Conservation (phyloP, 2,888 invertebrate species). For the Aquatica leii region DNA sequence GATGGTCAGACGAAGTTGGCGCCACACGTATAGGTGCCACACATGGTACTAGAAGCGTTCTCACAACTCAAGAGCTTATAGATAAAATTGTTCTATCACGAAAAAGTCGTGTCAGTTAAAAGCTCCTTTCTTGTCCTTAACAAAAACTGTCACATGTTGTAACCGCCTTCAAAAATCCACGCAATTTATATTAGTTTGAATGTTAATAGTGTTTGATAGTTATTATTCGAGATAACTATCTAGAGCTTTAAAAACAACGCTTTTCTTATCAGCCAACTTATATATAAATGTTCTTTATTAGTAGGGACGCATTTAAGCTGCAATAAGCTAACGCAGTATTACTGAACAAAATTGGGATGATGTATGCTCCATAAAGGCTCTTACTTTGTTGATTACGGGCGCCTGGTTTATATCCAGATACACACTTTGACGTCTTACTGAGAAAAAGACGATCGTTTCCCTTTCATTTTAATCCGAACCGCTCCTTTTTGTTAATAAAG, state of each 20-base stretch:
- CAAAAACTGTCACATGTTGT: slow-evolving; percentile 5
- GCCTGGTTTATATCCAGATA: slow-evolving; percentile 45
- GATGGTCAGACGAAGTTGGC: slow-evolving; percentile 32
- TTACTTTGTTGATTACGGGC: slow-evolving; percentile 42
- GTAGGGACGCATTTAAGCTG: background rate
- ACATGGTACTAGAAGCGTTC: slow-evolving; percentile 32
- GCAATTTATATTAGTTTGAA: too few relatives aligned
- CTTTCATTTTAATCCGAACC: slow-evolving; percentile 7
- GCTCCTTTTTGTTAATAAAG: background rate
- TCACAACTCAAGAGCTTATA: slow-evolving; percentile 36
- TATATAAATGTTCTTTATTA: too few relatives aligned
- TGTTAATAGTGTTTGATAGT: too few relatives aligned
- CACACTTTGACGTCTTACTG: slow-evolving; percentile 35
- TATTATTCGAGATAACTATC: too few relatives aligned
- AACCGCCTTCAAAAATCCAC: background rate
- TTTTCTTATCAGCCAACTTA: too few relatives aligned
- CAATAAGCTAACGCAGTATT: background rate
- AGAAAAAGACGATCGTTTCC: slow-evolving; percentile 3
- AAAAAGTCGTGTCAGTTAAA: slow-evolving; percentile 22
- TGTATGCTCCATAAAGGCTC: slow-evolving; percentile 8
- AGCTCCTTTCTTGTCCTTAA: slow-evolving; percentile 22
- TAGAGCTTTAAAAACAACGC: too few relatives aligned
- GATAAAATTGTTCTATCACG: slow-evolving; percentile 29
- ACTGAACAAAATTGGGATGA: slow-evolving; percentile 11
- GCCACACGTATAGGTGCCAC: slow-evolving; percentile 32